A percentile compares a stretch with the other conserved stretches of the same genome.
Conservation (phyloP, 2,888 invertebrate species). For the Neuroscelio doddi region DNA sequence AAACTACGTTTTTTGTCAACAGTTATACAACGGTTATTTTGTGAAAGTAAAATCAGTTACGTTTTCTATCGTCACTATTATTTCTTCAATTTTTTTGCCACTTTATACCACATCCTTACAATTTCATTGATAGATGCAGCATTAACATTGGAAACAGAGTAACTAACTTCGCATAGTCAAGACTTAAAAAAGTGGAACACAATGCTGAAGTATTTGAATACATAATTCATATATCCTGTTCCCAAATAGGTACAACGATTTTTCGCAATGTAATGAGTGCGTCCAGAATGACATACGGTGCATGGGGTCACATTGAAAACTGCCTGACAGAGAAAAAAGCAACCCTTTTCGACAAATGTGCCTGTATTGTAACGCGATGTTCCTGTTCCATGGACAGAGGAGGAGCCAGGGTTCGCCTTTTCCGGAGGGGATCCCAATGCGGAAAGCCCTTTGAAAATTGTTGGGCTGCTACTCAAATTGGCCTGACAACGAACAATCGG, state of each 20-base stretch:
- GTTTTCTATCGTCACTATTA: too few relatives aligned
- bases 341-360: constrained; percentile 51
- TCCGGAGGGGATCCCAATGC: constrained; percentile 52
- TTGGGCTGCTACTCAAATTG: constrained; percentile 71
- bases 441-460: constrained; percentile 60
- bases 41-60: too few relatives aligned
- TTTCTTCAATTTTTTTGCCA: too few relatives aligned
- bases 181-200: constrained; percentile 24
- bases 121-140: too few relatives aligned
- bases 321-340: constrained; percentile 43
- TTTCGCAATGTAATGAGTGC: constrained; percentile 34
- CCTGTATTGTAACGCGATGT: constrained; percentile 50
- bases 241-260: constrained; percentile 36
- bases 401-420: constrained; percentile 49
- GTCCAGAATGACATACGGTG: constrained; percentile 58
- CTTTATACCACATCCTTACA: too few relatives aligned
- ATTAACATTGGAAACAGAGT: too few relatives aligned
- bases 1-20: too few relatives aligned
- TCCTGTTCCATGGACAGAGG: constrained; percentile 46
- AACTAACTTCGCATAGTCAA: too few relatives aligned
- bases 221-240: constrained; percentile 30
- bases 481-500: constrained; percentile 70
- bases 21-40: too few relatives aligned
- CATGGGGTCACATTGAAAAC: constrained; percentile 45
- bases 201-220: constrained; percentile 17